These are phyloP conservation scores for Neopipo cinnamomea DNA, from an alignment of 2,113 vertebrate species.

Conservation along the genomic window DNA sequence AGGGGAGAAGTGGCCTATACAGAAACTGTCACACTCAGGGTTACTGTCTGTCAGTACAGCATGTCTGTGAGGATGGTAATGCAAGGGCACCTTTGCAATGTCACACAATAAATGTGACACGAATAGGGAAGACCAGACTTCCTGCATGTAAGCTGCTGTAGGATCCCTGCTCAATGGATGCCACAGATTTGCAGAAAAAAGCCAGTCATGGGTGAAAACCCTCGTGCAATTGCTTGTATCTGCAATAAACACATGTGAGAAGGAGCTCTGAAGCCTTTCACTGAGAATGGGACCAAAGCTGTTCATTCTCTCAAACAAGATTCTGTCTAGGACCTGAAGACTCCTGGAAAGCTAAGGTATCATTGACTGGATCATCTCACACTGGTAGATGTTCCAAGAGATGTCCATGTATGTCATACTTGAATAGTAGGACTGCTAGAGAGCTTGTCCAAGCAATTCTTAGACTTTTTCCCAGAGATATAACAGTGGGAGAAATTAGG, in stretches of 20 bases:
- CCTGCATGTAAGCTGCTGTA: not conserved
- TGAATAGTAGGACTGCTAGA: not conserved
- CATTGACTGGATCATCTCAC: not conserved
- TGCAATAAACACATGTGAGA: not conserved
- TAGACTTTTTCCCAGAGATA: not conserved
- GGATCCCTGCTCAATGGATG: not conserved
- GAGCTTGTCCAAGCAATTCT: not conserved
- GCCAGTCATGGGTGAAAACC: not conserved
- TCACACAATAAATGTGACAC: not conserved
- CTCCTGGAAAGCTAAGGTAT: not conserved
- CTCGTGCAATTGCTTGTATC: fast-evolving
- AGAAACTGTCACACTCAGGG: not conserved
- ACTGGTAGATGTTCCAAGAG: not conserved
- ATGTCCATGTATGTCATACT: not conserved
- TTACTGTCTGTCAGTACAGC: not conserved
- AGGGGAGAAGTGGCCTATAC: not conserved
- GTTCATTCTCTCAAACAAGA: not conserved
- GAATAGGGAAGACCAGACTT: not conserved
- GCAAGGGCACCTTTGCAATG: not conserved
- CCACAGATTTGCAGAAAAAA: not conserved
- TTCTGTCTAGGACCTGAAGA: not conserved
- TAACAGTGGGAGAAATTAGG: not conserved
- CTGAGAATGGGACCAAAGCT: not conserved
- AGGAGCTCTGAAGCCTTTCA: not conserved
- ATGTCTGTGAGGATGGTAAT: not conserved